Conservation (phyloP, 1,140 invertebrate genomes). For the Megalopta genalis region DNA sequence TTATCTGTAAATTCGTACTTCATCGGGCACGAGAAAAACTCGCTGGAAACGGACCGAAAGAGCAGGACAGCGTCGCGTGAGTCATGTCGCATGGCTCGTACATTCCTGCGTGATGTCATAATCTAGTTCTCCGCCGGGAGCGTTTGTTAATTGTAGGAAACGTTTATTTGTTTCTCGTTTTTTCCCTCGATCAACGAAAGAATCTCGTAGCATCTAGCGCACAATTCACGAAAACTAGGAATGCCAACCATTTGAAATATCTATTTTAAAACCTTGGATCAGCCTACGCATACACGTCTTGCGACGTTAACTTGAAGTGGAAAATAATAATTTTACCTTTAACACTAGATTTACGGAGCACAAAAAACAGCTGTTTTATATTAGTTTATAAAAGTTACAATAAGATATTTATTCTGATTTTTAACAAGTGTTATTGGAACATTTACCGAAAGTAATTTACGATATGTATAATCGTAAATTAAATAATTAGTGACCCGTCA, state of each 20-base stretch:
- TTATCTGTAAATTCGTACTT: slow-evolving; percentile 6
- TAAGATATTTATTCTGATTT: no score
- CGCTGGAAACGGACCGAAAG: slow-evolving; percentile 37
- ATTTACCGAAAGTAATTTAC: no score
- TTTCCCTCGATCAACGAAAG: neutral
- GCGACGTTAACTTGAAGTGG: no score
- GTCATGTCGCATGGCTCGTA: slow-evolving; percentile 47
- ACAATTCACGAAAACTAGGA: neutral
- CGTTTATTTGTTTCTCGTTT: neutral
- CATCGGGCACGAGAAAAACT: slow-evolving; percentile 9
- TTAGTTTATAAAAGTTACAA: no score
- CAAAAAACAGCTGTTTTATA: no score
- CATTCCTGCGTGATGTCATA: slow-evolving; percentile 64
- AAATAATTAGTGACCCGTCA: no score
- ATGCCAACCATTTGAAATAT: neutral
- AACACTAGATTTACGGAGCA: no score
- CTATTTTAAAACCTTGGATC: no score
- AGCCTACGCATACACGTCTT: no score
- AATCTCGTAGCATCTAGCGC: neutral
- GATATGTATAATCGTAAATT: no score
- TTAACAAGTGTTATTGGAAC: no score
- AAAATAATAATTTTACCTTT: no score
- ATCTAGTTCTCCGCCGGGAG: slow-evolving; percentile 23
- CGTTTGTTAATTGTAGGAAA: slow-evolving; percentile 4
- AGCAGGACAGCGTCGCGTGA: slow-evolving; percentile 48